Evolutionary conservation across 2,888 invertebrate genomes (phyloP), one percentile per base, ranked within the genome.

Genomic region (Coelopa pilipes): DNA sequence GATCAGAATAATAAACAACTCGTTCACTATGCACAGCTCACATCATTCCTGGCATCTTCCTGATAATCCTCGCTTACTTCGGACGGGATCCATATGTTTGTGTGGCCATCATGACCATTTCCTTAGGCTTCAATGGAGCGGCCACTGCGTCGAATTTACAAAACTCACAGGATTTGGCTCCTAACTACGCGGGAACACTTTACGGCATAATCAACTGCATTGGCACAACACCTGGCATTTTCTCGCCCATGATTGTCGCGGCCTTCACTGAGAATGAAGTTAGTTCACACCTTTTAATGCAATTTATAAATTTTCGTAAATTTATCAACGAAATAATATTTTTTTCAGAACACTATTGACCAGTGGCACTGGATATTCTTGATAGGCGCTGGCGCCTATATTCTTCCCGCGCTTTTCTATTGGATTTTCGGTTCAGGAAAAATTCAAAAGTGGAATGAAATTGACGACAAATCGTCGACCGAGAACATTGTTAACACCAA

Each of bases 301-400:
- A n/a, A n/a, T n/a, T n/a, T n/a, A n/a, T 19, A 1, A 62, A 24
- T 55, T 63, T 70, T 53, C 24, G 65, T 65, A 19, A 45, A 50
- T 46, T 13, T 49, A 3, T 7, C 7, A 4, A 34, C 34, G 7
- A 7, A 34, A 34, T 34, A 7, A 34, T 7, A n/a, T n/a, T 49
- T 13, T 65, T 21, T 19, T 10, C 13, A 94, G 93, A 94, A 93
- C 78, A 92, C 93, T n/a, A 89, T 94, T 71, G 89, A 90, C 24
- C 91, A 94, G 84, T 94, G 94, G 94, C 90, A 93, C 68, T 89
- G 90, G 46, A 91, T 94, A 69, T 94, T 94, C 82, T 89, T 92
- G 80, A 92, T 93, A 47, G 94, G 94, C 0, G 92, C 93, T 0
- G 89, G 89, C 0, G 89, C 92, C 0, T 94, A 94, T 82, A 91